Base-by-base conservation (phyloP, 2,888 invertebrate species). In the Furcula furcula region DNA sequence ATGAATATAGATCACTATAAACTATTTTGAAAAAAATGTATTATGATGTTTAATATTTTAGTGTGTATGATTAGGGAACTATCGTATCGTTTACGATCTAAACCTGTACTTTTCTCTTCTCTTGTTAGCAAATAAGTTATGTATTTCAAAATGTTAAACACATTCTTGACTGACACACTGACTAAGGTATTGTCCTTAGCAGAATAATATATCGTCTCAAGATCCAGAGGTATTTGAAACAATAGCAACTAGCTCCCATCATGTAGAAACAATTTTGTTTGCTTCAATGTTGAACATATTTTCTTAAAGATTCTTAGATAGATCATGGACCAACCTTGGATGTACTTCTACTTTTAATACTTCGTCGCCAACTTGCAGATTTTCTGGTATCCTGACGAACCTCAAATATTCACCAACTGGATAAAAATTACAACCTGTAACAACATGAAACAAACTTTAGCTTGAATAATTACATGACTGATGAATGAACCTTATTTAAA, bases 341-440 rank as follows among this genome's bases (percentile, higher is more conserved):
- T 94, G 94, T n/a, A 96, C 96, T 81, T 95, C 94, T 4, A 96
- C 90, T 46, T 91, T 90, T 14, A 96, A 85, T 7, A 96, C 93
- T 74, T 95, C 95, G 33, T 93, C 93, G 7, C 95, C 96, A 1
- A 95, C 92, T 38, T 89, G 87, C 4, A 95, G 83, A 74, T 95
- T 94, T 76, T 96, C 96, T 4, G 95, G 95, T 48, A 96, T 93
- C 52, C 96, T 91, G 39, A 96, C 95, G 66, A 96, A 96, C 59
- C 95, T 92, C 46, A 96, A 86, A 61, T 95, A 96, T 76, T 96
- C 96, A 19, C 94, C 94, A 1, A 92, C 88, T 4, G 95, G 95
- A 67, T 95, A 95, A 81, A 96, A 96, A 68, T 95, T 94, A 72
- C 96, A 96, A 71, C 93, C 95, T 94, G 90, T 6, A 86, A 90